Evolutionary conservation across 2,888 invertebrate genomes (phyloP).

Genomic region (Pyrrhosoma nymphula): DNA sequence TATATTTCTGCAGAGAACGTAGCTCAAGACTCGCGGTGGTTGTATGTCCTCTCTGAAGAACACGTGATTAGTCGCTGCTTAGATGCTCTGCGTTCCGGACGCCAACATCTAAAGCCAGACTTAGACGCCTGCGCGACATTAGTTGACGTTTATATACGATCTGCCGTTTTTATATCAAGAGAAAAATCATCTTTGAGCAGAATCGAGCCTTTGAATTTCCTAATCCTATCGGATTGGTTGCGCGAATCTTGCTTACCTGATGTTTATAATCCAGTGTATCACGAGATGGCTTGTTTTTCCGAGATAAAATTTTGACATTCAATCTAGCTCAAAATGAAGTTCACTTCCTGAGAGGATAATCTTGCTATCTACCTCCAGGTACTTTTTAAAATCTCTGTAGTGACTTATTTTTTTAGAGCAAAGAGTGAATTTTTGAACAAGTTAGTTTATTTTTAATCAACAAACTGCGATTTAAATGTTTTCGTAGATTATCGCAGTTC

Average conservation of each 20-base stretch:
- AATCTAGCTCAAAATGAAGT: not conserved
- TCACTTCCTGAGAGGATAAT: not conserved
- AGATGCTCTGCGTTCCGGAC: not conserved
- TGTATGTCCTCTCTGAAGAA: not conserved
- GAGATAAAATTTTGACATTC: conserved; percentile 15
- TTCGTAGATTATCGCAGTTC: too few relatives aligned
- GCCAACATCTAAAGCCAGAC: not conserved
- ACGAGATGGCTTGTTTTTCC: not conserved
- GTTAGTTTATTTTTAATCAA: too few relatives aligned
- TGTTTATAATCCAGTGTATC: not conserved
- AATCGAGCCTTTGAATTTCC: not conserved
- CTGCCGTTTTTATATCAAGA: not conserved
- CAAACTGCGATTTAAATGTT: too few relatives aligned
- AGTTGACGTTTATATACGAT: not conserved
- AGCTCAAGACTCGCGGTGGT: not conserved
- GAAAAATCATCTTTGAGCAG: not conserved
- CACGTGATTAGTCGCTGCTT: not conserved
- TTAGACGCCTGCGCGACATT: not conserved
- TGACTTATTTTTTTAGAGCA: not conserved
- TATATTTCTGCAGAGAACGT: not conserved
- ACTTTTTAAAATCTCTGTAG: not conserved
- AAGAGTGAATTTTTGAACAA: too few relatives aligned
- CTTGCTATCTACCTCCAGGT: not conserved
- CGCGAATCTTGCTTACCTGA: not conserved
- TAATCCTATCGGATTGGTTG: not conserved